Percentiles rank a stretch among this genome's conserved stretches.
Evolutionary conservation across 1,140 invertebrate genomes (phyloP).

Genomic region (Lepidurus apus): DNA sequence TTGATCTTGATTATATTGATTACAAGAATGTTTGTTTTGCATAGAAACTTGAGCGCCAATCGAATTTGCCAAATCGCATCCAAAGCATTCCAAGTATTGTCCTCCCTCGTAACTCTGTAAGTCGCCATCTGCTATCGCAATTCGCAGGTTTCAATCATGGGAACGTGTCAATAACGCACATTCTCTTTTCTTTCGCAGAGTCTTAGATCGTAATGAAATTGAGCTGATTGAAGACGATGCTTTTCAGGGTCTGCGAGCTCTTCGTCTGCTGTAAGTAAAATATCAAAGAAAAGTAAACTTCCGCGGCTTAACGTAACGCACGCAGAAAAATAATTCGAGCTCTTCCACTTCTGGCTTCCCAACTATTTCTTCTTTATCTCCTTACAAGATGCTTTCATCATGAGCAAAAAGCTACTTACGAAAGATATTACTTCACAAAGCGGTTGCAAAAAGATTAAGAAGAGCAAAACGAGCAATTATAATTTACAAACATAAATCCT

Average conservation of each 20-base stretch:
- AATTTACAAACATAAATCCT: too few relatives aligned
- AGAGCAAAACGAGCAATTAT: too few relatives aligned
- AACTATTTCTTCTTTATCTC: too few relatives aligned
- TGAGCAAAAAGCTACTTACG: too few relatives aligned
- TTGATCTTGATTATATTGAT: background rate
- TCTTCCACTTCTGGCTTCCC: too few relatives aligned
- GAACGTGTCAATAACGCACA: slow-evolving; percentile 35
- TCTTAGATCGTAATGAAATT: slow-evolving; percentile 63
- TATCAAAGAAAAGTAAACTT: slow-evolving; percentile 35
- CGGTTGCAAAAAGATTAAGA: too few relatives aligned
- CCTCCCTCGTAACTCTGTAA: slow-evolving; percentile 26
- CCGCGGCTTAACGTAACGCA: too few relatives aligned
- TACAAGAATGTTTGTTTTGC: slow-evolving; percentile 17
- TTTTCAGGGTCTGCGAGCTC: slow-evolving; percentile 57
- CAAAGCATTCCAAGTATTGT: slow-evolving; percentile 29
- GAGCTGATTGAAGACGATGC: slow-evolving; percentile 57
- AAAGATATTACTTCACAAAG: too few relatives aligned
- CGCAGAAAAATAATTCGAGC: too few relatives aligned
- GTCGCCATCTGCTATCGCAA: background rate
- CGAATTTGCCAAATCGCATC: slow-evolving; percentile 34
- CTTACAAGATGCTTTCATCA: too few relatives aligned
- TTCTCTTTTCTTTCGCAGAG: slow-evolving; percentile 50
- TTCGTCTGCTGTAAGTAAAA: slow-evolving; percentile 65
- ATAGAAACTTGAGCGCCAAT: slow-evolving; percentile 38
- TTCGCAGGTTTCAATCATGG: slow-evolving; percentile 33